Conservation (phyloP, 2,797 vertebrate genomes). For the Neostethus bicornis region DNA sequence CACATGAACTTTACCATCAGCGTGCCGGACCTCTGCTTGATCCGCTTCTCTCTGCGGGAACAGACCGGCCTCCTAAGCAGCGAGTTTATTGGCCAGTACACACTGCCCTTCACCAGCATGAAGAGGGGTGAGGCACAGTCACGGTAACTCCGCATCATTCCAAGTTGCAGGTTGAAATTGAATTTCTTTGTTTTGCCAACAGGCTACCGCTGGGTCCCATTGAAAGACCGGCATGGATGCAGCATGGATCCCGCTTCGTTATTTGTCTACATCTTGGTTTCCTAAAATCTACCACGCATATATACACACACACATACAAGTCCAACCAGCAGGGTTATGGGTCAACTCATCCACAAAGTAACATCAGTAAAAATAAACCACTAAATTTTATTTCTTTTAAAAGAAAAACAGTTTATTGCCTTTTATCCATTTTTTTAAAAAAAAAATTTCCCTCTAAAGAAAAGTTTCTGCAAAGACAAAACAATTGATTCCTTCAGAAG, state of each 20-base stretch:
- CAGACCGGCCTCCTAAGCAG: conserved; percentile 75
- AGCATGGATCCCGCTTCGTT: conserved; percentile 83
- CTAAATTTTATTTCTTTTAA: conserved; percentile 42
- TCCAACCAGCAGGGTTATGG: conserved; percentile 27
- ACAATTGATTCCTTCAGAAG: too few relatives aligned
- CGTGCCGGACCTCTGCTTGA: conserved; percentile 84
- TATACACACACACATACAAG: conserved; percentile 18
- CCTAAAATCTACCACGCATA: conserved; percentile 59
- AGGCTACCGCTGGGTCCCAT: conserved; percentile 87
- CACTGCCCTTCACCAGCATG: conserved; percentile 84
- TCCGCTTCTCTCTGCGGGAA: conserved; percentile 85
- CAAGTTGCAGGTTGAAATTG: conserved; percentile 59
- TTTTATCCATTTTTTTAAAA: too few relatives aligned
- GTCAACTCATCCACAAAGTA: conserved; percentile 41
- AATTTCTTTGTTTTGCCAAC: conserved; percentile 36
- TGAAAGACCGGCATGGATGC: conserved; percentile 76
- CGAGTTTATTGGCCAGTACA: conserved; percentile 88
- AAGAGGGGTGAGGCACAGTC: conserved; percentile 86
- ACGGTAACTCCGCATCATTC: conserved; percentile 42
- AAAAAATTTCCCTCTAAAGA: too few relatives aligned
- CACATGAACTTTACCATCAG: conserved; percentile 81
- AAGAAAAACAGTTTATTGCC: conserved; percentile 71
- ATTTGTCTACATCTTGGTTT: conserved; percentile 83
- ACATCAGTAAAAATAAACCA: conserved; percentile 56
- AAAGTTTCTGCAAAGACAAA: too few relatives aligned